phyloP scores from a whole-genome alignment of 2,888 invertebrate species.

The Tuberolachnus salignus region DNA sequence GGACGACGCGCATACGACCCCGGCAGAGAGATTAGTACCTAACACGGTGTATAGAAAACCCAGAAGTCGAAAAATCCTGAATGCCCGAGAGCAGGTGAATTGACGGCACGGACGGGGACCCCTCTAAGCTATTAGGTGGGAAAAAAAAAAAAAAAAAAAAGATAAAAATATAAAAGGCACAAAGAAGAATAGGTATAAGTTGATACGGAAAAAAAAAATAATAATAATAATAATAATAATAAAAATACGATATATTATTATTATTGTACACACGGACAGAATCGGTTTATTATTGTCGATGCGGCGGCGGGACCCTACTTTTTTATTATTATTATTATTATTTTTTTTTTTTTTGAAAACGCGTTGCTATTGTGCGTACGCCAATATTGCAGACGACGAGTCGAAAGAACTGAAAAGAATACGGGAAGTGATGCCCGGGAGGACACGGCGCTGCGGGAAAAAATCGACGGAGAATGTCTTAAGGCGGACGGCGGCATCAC shows the following conservation, averaged over 20 bases:
- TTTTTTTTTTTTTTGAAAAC: slow-evolving; percentile 5
- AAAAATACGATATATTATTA: neutral
- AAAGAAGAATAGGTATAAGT: slow-evolving; percentile 39
- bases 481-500: too few species aligned
- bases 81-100: slow-evolving; percentile 45
- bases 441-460: slow-evolving; percentile 4
- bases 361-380: slow-evolving; percentile 21
- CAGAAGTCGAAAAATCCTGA: slow-evolving; percentile 44
- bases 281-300: slow-evolving; percentile 52
- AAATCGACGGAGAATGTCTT: slow-evolving; percentile 27
- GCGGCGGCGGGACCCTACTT: slow-evolving; percentile 17
- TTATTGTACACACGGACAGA: neutral
- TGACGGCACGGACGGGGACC: slow-evolving; percentile 32
- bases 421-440: slow-evolving; percentile 28
- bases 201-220: slow-evolving; percentile 16
- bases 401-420: slow-evolving; percentile 16
- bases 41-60: neutral
- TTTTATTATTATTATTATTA: neutral
- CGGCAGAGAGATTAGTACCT: slow-evolving; percentile 48
- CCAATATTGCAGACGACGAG: slow-evolving; percentile 26
- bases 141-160: slow-evolving; percentile 36
- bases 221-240: too few species aligned
- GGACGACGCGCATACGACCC: slow-evolving; percentile 20
- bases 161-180: slow-evolving; percentile 43
- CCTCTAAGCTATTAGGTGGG: slow-evolving; percentile 47